Conservation (phyloP, 2,113 vertebrate genomes). For the Poicephalus gulielmi region DNA sequence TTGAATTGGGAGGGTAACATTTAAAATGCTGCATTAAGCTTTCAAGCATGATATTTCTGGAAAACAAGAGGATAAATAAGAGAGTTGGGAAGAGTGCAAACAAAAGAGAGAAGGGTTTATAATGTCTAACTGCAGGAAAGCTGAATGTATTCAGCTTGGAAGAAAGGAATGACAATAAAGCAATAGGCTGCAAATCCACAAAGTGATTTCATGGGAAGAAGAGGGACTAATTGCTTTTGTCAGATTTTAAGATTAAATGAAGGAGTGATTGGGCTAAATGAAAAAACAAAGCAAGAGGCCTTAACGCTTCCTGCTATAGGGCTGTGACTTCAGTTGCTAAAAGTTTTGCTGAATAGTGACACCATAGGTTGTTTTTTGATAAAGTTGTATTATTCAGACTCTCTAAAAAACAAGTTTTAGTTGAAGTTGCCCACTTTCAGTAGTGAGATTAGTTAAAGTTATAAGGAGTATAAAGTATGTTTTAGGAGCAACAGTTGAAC, state of each 20-base stretch:
- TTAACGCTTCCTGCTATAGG: not conserved
- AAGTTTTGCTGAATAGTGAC: not conserved
- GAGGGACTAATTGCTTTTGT: not conserved
- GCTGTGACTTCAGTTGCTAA: not conserved
- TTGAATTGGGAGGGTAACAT: not conserved
- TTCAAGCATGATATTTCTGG: not conserved
- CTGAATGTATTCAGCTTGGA: not conserved
- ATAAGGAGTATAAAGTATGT: not conserved
- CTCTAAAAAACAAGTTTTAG: not conserved
- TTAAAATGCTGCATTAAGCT: not conserved
- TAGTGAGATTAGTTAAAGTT: not conserved
- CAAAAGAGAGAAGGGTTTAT: not conserved
- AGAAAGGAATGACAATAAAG: not conserved
- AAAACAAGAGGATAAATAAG: constrained; percentile 21
- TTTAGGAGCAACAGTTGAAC: not conserved
- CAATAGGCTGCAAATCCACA: not conserved
- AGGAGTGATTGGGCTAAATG: not conserved
- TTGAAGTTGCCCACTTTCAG: not conserved
- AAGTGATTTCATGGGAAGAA: not conserved
- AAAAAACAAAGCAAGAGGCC: not conserved
- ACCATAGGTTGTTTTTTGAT: no score
- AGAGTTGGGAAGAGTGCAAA: not conserved
- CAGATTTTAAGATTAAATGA: not conserved
- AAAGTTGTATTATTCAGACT: not conserved
- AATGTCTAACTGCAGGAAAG: not conserved